Evolutionary conservation across 37 sponge, comb jelly and placozoan genomes (phyloP).

Genomic region (Ianthella basta): DNA sequence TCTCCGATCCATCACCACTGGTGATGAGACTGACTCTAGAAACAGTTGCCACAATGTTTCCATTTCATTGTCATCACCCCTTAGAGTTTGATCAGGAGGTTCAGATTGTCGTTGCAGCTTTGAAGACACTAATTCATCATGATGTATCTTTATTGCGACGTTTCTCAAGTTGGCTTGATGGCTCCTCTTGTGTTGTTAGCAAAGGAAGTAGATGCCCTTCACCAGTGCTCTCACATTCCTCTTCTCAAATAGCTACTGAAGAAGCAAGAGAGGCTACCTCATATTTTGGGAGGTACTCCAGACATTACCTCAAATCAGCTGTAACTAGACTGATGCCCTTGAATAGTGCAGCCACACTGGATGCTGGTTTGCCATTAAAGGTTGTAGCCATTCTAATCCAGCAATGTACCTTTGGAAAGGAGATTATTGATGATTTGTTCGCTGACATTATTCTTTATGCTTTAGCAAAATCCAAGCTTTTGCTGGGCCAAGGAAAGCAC

Average conservation of each 20-base stretch:
- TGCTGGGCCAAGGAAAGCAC: too few species aligned
- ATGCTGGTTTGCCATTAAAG: background rate
- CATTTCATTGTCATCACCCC: slow-evolving; percentile 54
- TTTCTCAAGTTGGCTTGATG: slow-evolving; percentile 80
- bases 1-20: slow-evolving; percentile 74
- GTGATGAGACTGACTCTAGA: slow-evolving; percentile 71
- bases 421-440: background rate
- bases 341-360: background rate
- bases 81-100: slow-evolving; percentile 36
- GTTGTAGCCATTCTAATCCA: background rate
- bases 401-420: background rate
- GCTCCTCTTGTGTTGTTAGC: slow-evolving; percentile 10
- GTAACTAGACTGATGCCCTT: background rate
- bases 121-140: slow-evolving; percentile 72
- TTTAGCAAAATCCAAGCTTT: too few species aligned
- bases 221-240: background rate
- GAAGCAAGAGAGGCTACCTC: background rate
- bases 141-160: slow-evolving; percentile 85
- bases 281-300: background rate
- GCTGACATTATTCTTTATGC: slow-evolving; percentile 4
- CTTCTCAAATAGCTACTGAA: background rate
- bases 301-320: background rate
- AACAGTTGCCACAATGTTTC: slow-evolving; percentile 55
- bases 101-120: slow-evolving; percentile 59
- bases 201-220: background rate